These are phyloP conservation scores for Pempheris klunzingeri DNA, from an alignment of 2,797 vertebrate genomes.

Conservation along the genomic window DNA sequence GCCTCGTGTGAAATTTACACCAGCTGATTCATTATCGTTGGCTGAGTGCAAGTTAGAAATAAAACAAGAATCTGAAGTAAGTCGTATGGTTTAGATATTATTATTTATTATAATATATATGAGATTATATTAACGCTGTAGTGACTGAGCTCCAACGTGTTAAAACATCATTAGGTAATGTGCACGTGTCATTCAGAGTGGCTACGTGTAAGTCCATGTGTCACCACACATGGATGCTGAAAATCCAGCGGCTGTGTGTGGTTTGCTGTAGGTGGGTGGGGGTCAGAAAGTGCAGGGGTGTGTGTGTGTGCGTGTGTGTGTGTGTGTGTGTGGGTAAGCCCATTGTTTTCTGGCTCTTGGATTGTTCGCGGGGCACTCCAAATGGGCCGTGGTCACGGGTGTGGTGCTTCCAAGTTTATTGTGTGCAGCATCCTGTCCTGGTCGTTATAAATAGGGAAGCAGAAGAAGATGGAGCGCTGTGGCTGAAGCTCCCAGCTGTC, in stretches of 20 bases:
- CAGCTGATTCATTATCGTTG: neutral
- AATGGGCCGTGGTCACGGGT: conserved; percentile 69
- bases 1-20: neutral
- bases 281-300: conserved; percentile 10
- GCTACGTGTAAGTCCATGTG: neutral
- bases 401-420: conserved; percentile 90
- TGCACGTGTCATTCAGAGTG: neutral
- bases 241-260: neutral
- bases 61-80: neutral
- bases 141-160: neutral
- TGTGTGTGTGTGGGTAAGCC: neutral
- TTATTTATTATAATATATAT: neutral
- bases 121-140: neutral
- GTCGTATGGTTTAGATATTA: no score
- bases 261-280: conserved; percentile 24
- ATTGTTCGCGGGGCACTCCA: conserved; percentile 67
- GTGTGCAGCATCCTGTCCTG: conserved; percentile 88
- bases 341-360: conserved; percentile 68
- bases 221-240: neutral
- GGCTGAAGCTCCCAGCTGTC: conserved; percentile 19
- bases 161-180: neutral
- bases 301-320: no score
- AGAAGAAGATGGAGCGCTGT: conserved; percentile 41
- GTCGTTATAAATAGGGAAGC: conserved; percentile 88
- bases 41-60: neutral